These are phyloP conservation scores for Therioaphis trifolii DNA, from an alignment of 2,888 invertebrate species.

Conservation along the genomic window DNA sequence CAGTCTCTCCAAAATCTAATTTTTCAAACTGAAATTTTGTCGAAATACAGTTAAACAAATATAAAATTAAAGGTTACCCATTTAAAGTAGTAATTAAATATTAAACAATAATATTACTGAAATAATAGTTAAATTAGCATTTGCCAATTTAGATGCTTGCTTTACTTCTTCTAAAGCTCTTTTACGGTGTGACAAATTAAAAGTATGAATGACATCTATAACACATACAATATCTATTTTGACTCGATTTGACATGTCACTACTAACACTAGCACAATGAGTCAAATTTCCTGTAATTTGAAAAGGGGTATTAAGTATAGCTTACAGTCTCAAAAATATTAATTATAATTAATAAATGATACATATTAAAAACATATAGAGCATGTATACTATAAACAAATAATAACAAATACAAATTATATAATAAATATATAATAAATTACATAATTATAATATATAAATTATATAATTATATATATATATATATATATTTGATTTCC, in stretches of 20 bases:
- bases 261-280: conserved; percentile 37
- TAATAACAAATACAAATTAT: too few relatives aligned
- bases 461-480: too few relatives aligned
- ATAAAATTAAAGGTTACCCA: not conserved
- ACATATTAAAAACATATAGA: too few relatives aligned
- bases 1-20: conserved; percentile 96
- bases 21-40: conserved; percentile 85
- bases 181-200: conserved; percentile 80
- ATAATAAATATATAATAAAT: not conserved
- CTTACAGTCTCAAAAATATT: too few relatives aligned
- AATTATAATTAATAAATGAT: too few relatives aligned
- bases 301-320: not conserved
- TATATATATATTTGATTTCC: too few relatives aligned
- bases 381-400: too few relatives aligned
- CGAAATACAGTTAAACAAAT: not conserved
- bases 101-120: conserved; percentile 73
- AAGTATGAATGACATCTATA: conserved; percentile 80
- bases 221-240: conserved; percentile 89
- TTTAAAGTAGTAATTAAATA: not conserved
- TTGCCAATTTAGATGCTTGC: conserved; percentile 81
- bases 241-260: conserved; percentile 51
- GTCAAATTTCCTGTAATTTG: conserved; percentile 25
- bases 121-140: conserved; percentile 85
- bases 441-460: not conserved
- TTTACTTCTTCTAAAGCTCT: conserved; percentile 87